These are phyloP conservation scores for Teinopalpus imperialis DNA, from an alignment of 2,888 invertebrate species.

Conservation along the genomic window DNA sequence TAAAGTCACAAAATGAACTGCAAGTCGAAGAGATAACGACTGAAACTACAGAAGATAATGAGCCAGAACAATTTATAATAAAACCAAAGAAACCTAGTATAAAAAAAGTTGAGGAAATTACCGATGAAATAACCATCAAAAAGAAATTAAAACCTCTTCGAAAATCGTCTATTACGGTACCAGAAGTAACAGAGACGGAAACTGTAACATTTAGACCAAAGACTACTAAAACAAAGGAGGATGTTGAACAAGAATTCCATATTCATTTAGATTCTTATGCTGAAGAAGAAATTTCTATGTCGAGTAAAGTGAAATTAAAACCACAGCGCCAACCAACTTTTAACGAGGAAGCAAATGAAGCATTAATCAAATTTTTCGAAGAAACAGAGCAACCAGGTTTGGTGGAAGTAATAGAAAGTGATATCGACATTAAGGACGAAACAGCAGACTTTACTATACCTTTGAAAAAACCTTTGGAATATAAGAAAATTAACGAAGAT, in stretches of 20 bases:
- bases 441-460: conserved; percentile 59
- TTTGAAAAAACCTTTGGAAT: conserved; percentile 54
- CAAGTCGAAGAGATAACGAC: conserved; percentile 21
- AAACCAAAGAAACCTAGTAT: conserved; percentile 63
- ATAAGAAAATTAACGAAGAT: conserved; percentile 51
- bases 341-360: conserved; percentile 89
- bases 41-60: conserved; percentile 40
- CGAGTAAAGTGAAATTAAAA: conserved; percentile 90
- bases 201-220: conserved; percentile 91
- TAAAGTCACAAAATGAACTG: conserved; percentile 33
- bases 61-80: conserved; percentile 66
- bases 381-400: conserved; percentile 61
- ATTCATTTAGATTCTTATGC: conserved; percentile 92
- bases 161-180: conserved; percentile 85
- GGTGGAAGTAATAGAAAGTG: conserved; percentile 73
- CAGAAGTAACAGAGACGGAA: conserved; percentile 88
- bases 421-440: conserved; percentile 67
- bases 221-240: conserved; percentile 89
- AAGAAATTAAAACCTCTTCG: conserved; percentile 86
- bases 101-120: conserved; percentile 77
- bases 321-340: conserved; percentile 88
- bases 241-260: conserved; percentile 94
- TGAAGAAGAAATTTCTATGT: conserved; percentile 93
- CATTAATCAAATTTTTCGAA: conserved; percentile 85
- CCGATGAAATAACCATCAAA: conserved; percentile 86